Base-by-base conservation (phyloP, 2,113 vertebrate genomes). In the Empidonax alnorum region DNA sequence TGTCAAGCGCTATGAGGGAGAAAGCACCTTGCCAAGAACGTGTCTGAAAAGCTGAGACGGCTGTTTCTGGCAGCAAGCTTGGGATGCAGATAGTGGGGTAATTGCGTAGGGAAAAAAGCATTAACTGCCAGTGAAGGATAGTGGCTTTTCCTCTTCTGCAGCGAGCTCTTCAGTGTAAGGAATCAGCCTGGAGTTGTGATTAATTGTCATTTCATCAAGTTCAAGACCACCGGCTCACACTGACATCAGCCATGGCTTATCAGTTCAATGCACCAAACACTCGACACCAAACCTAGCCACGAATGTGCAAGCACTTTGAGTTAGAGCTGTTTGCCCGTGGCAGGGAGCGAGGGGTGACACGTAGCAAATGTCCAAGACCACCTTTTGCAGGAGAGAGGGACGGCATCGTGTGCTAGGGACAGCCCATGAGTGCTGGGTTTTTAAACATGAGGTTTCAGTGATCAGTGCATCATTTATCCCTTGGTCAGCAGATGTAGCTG, bases 11-110 rank as follows among this genome's bases (percentile, higher is more conserved):
- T 9, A 7, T 61, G 76, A 90, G 55, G 35, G 63, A 59, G 46
- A 79, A 69, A 77, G 65, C 73, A 53, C 73, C 72, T 89, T 89
- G 91, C 91, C 91, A 90, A 84, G 89, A 92, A 89, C 23, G 14
- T 20, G 80, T 77, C 61, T 86, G 65, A 56, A 65, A 88, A 83
- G 82, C 90, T 79, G 72, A 86, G 85, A 67, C 23, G 16, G 52
- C 69, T 87, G 85, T 84, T 82, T 69, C 78, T 82, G 89, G 58
- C 87, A 88, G 84, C 39, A 49, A 76, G 50, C 37, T 72, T 75
- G 52, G 82, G 84, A 61, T 72, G 39, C 71, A 66, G 81, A 49
- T 14, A 81, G 63, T 2, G 23, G 39, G 10, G 24, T 35, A 78
- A 77, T 37, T 73, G 55, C 84, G 14, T 2, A 37, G 42, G 52